Evolutionary conservation across 2,113 vertebrate species (phyloP).

Genomic region (Phoenicopterus ruber): DNA sequence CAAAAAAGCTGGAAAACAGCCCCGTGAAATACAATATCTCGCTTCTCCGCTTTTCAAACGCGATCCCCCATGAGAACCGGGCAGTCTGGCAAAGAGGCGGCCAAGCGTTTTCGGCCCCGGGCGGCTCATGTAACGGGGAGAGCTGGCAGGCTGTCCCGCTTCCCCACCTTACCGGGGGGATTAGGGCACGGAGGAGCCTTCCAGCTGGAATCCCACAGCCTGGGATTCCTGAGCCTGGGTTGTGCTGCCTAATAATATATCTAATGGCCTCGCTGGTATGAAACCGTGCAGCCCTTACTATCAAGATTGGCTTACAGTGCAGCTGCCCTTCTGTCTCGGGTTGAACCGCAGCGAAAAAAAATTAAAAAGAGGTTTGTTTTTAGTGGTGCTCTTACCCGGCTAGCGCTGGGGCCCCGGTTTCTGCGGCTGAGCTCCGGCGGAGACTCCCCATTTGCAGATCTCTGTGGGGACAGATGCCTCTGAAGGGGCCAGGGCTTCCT

Average conservation of each 20-base stretch:
- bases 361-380: background rate
- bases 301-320: background rate
- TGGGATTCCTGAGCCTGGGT: background rate
- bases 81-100: background rate
- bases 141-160: background rate
- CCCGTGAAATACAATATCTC: background rate
- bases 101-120: background rate
- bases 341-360: background rate
- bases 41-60: background rate
- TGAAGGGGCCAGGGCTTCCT: background rate
- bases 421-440: background rate
- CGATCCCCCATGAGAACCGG: background rate
- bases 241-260: background rate
- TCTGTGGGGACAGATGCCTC: background rate
- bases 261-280: background rate
- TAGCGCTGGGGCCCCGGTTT: background rate
- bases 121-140: background rate
- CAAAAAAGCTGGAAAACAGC: background rate
- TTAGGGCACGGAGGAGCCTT: background rate
- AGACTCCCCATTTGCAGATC: background rate
- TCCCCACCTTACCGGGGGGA: background rate
- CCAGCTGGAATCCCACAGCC: slow-evolving; percentile 14
- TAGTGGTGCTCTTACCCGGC: background rate
- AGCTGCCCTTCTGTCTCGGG: background rate
- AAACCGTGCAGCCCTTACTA: background rate